Base-by-base conservation (phyloP, 2,113 vertebrate genomes). In the Centropus unirufus region DNA sequence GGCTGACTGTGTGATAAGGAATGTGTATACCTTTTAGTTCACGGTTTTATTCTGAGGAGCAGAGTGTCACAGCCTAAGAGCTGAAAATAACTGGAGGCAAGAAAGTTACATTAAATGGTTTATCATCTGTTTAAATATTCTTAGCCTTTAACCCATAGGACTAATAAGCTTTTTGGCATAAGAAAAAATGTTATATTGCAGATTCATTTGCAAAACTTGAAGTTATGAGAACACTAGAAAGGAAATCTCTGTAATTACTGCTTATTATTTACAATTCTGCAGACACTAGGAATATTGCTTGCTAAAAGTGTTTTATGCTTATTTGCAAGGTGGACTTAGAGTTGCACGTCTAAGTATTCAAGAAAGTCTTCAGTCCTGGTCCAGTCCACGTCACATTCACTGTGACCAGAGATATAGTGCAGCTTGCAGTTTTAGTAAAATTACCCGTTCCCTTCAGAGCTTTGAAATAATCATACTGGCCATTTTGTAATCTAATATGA, bases 71-170 rank as follows among this genome's bases (percentile, higher is more conserved):
- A 64, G 75, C 49, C 52, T 85, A 54, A 72, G 55, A 34, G 70
- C 58, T 84, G 79, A 94, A 76, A 96, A 95, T 69, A 92, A 51
- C 63, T 83, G 59, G 29, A 87, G 86, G 69, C 44, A 26, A 92
- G 79, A 78, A 96, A 95, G 78, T 86, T 74, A 83, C 15, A 3
- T 82, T 96, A 83, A 91, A 87, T 73, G 59, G 67, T 76, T 94
- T 94, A 90, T 95, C 93, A 54, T 91, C 79, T 93, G 32, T 84
- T 96, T 96, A 94, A 96, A 79, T 44, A 58, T 82, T 79, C 61
- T 90, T 87, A 94, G 36, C 89, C 62, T 91, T 96, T 92, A 79
- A 96, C 68, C 66, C 55, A 67, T 80, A 93, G 79, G 54, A 95
- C 81, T 92, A 85, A 93, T 85, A 96, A 76, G 80, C 59, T 74